A percentile compares a stretch with the other conserved stretches of the same genome.
These are phyloP conservation scores for Bombus sylvicola DNA, from an alignment of 1,140 invertebrate species.

Conservation along the genomic window DNA sequence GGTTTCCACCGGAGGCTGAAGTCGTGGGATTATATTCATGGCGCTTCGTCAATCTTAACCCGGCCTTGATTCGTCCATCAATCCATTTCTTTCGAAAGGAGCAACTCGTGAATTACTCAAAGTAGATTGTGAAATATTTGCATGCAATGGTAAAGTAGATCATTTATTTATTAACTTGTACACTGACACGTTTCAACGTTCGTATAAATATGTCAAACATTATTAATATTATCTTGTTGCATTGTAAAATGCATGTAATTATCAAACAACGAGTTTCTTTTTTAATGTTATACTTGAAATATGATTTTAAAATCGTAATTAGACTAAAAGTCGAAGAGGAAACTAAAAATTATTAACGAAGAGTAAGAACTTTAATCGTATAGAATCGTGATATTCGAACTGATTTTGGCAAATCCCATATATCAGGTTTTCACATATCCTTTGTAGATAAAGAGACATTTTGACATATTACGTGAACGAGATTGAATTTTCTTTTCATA, in stretches of 20 bases:
- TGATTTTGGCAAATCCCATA: neutral
- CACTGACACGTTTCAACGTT: no score
- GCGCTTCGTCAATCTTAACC: slow-evolving; percentile 27
- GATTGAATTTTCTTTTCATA: slow-evolving; percentile 3
- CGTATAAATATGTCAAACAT: no score
- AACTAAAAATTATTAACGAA: neutral
- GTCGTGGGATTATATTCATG: slow-evolving; percentile 28
- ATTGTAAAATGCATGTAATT: neutral
- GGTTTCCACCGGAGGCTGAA: slow-evolving; percentile 49
- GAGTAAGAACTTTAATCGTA: neutral
- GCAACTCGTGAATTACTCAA: neutral
- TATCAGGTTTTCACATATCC: neutral
- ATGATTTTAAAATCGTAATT: neutral
- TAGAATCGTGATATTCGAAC: neutral
- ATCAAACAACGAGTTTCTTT: neutral
- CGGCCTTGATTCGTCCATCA: neutral
- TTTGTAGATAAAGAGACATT: neutral
- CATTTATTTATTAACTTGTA: neutral
- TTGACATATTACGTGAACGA: neutral
- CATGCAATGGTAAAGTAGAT: neutral
- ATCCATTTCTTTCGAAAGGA: neutral
- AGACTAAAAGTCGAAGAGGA: neutral
- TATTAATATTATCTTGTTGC: no score
- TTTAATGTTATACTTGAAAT: neutral
- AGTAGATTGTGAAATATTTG: no score